Percentiles rank a stretch among this genome's conserved stretches.
phyloP scores from a whole-genome alignment of 2,797 vertebrate genomes.

The Oreochromis grahami region DNA sequence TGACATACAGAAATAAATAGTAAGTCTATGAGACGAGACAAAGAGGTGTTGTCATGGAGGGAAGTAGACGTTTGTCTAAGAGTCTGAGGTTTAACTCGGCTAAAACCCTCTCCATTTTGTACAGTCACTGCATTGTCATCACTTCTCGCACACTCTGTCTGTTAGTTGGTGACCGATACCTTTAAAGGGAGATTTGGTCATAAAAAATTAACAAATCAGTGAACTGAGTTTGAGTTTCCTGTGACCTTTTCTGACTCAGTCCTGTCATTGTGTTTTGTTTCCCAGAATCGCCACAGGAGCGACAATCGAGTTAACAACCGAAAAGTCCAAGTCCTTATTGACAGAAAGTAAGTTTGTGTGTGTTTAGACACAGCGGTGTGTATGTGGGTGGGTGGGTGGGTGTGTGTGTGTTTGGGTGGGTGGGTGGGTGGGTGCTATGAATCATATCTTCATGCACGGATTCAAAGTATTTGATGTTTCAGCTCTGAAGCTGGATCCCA shows the following conservation, averaged over 20 bases:
- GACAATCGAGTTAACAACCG: constrained; percentile 94
- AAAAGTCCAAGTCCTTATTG: constrained; percentile 84
- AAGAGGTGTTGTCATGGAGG: neutral
- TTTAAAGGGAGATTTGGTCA: neutral
- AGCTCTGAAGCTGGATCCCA: neutral
- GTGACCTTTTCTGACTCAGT: neutral
- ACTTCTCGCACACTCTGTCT: neutral
- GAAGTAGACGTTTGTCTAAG: neutral
- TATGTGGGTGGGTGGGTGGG: neutral
- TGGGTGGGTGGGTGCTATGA: neutral
- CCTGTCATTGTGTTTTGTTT: neutral
- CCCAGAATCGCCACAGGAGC: constrained; percentile 87
- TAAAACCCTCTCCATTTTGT: neutral
- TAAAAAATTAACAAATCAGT: neutral
- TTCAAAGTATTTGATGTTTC: neutral
- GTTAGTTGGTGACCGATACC: neutral
- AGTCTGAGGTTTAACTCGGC: neutral
- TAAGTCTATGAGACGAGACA: neutral
- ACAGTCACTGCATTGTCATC: neutral
- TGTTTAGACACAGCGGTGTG: neutral
- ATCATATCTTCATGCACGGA: neutral
- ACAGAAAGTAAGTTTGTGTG: constrained; percentile 83
- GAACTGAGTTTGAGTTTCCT: neutral
- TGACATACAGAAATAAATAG: neutral
- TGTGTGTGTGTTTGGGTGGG: neutral